Conservation (phyloP, 2,113 vertebrate species). For the Tonatia bakeri region DNA sequence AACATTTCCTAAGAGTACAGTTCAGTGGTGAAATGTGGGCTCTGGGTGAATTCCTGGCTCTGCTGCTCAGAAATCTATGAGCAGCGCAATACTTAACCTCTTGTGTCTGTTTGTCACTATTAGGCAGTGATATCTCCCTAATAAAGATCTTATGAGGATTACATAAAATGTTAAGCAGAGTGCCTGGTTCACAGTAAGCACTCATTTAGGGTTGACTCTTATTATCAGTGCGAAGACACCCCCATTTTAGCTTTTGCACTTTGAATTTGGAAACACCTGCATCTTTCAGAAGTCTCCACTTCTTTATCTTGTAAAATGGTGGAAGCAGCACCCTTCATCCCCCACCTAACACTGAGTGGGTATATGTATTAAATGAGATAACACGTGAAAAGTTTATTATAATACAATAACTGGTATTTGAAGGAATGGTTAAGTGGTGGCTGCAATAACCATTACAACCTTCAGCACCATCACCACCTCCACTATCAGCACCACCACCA, state of each 20-base stretch:
- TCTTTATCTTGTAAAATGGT: not conserved
- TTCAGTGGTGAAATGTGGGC: not conserved
- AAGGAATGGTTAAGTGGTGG: not conserved
- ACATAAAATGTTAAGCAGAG: not conserved
- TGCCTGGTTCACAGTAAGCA: not conserved
- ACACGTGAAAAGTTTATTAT: not conserved
- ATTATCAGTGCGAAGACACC: not conserved
- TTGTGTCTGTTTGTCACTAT: not conserved
- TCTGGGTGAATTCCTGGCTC: not conserved
- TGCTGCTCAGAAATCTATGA: not conserved
- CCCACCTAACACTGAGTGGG: not conserved
- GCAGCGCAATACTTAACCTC: no score
- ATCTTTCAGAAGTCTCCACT: not conserved
- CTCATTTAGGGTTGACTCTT: not conserved
- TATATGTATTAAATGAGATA: not conserved
- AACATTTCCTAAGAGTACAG: not conserved
- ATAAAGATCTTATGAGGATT: not conserved
- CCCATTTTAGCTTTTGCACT: not conserved
- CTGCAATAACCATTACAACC: not conserved
- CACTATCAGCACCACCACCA: no score
- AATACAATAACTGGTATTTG: not conserved
- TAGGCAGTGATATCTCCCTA: not conserved
- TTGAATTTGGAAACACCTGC: not conserved
- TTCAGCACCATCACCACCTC: not conserved
- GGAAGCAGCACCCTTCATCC: accelerated